Evolutionary conservation across 2,888 invertebrate species (phyloP).

Genomic region (Coelopa pilipes): DNA sequence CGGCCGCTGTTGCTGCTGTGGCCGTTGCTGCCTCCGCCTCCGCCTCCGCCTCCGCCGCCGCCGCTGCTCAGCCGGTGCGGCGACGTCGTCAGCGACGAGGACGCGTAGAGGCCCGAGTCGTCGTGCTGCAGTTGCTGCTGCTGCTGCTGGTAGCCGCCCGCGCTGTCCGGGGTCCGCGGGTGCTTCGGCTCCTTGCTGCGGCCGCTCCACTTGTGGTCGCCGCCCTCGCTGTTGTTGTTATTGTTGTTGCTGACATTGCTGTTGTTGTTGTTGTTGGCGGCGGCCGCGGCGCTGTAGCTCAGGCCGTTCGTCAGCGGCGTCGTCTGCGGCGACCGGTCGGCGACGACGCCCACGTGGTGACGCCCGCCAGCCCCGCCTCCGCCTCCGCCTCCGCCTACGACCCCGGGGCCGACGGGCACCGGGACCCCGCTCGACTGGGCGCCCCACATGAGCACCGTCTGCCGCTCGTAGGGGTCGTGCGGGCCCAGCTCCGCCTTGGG

Average conservation of each 20-base stretch:
- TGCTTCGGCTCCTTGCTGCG: conserved; percentile 47
- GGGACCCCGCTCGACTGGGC: conserved; percentile 64
- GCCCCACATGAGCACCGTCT: conserved; percentile 96
- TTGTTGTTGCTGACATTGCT: conserved; percentile 41
- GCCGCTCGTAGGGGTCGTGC: conserved; percentile 71
- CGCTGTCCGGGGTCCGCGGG: conserved; percentile 54
- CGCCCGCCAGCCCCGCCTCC: conserved; percentile 36
- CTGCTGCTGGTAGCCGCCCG: conserved; percentile 46
- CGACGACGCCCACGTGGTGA: conserved; percentile 41
- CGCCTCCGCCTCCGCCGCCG: conserved; percentile 44
- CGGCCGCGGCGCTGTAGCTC: conserved; percentile 48
- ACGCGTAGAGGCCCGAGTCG: conserved; percentile 60
- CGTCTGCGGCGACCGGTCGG: conserved; percentile 62
- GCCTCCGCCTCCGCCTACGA: conserved; percentile 46
- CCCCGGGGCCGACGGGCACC: conserved; percentile 60
- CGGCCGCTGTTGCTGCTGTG: conserved; percentile 38
- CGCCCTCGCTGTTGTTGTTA: conserved; percentile 47
- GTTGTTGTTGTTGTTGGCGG: conserved; percentile 52
- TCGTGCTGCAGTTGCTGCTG: conserved; percentile 55
- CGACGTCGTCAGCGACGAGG: conserved; percentile 62
- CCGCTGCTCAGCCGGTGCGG: conserved; percentile 51
- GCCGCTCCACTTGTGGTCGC: conserved; percentile 60
- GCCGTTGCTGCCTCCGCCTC: conserved; percentile 36
- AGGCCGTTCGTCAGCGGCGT: conserved; percentile 65
- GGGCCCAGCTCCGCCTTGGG: conserved; percentile 64